Percentiles rank a stretch among this genome's conserved stretches.
These are phyloP conservation scores for Amphipoea oculea DNA, from an alignment of 2,888 invertebrate species.

Conservation along the genomic window DNA sequence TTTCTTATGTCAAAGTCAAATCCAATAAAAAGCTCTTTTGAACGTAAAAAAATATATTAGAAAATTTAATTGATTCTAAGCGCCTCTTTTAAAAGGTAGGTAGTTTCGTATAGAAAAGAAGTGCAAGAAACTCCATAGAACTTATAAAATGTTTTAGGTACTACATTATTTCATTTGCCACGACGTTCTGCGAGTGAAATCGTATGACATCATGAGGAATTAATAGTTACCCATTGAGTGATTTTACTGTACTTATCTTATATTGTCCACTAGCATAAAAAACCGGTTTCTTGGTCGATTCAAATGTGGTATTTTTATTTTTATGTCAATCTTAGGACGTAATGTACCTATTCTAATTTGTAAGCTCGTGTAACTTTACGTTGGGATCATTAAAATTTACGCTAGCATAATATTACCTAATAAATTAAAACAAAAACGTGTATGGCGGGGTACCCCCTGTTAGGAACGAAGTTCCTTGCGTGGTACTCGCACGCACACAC, in stretches of 20 bases:
- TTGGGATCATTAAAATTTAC: not conserved
- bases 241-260: constrained; percentile 5
- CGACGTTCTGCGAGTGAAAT: not conserved
- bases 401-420: not conserved
- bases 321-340: not conserved
- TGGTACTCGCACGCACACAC: too few species aligned
- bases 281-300: constrained; percentile 26
- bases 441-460: too few species aligned
- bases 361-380: not conserved
- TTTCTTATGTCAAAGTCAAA: not conserved
- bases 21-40: not conserved
- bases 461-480: too few species aligned
- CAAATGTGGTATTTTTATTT: not conserved
- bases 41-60: not conserved
- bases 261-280: not conserved
- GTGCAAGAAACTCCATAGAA: not conserved
- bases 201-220: not conserved
- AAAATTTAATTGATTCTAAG: not conserved
- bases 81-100: not conserved
- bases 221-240: not conserved
- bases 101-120: not conserved
- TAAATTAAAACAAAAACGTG: not conserved
- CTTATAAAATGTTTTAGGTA: not conserved
- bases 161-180: not conserved
- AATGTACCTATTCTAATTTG: not conserved